Evolutionary conservation across 2,888 invertebrate species (phyloP), one percentile per base, ranked within the genome.

Genomic region (Torymus tubicola): DNA sequence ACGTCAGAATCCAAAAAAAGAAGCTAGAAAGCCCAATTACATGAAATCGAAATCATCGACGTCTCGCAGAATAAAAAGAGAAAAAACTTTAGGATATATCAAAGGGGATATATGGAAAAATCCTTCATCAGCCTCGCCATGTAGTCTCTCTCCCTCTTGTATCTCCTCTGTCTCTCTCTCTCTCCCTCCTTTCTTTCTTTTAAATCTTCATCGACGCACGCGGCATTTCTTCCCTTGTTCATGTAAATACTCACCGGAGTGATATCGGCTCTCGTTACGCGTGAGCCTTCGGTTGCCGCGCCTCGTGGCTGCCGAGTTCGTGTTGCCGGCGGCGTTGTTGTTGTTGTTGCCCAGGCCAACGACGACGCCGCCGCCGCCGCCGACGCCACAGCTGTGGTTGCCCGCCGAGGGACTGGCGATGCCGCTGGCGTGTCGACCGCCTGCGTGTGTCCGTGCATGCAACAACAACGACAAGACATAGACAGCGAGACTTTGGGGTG

Each of bases 191-290:
- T 21, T 21, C n/a, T 21, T 21, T 42, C 42, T 42, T 8, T 42
- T 1, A 42, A 42, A 42, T 42, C 42, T 42, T 8, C 8, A 8
- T 42, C 42, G 42, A 42, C 10, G 42, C 42, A 8, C 42, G 42
- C 8, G 42, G 42, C 42, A 8, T 8, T 8, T 42, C 42, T 8
- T 42, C 42, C 8, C 10, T 42, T 42, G 5, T 8, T 42, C 42
- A 42, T 42, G 10, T 8, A 42, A 8, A 84, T 88, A 93, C 95
- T 94, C 94, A 98, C 98, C 98, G 92, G 98, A 98, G 92, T 98
- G 98, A 92, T 97, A 98, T 89, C 98, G 94, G 92, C 96, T 97
- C 93, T 98, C 98, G 93, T 98, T 97, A 90, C 97, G 93, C 85
- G 98, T 98, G 87, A 98, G 95, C 87, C 97, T 93, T 84, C 97